Evolutionary conservation across 1,140 invertebrate species (phyloP).

Genomic region (Pantala flavescens): DNA sequence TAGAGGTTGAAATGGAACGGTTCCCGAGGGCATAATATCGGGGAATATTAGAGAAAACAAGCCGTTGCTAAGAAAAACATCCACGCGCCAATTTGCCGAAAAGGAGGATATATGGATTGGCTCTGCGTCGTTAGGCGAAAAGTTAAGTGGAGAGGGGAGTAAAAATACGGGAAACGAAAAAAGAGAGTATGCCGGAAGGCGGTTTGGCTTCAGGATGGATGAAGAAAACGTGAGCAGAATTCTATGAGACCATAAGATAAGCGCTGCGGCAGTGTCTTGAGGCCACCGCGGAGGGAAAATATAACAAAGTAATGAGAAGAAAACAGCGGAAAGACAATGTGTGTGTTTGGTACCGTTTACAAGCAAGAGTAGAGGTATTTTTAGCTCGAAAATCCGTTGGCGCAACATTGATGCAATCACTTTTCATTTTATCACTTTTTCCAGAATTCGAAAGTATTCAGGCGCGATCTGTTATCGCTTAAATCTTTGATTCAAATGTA

Average conservation of each 20-base stretch:
- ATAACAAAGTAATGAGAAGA: neutral
- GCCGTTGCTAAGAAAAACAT: neutral
- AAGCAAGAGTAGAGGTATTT: too few relatives aligned
- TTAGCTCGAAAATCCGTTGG: too few relatives aligned
- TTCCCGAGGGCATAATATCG: too few relatives aligned
- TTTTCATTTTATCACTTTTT: too few relatives aligned
- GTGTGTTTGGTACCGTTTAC: too few relatives aligned
- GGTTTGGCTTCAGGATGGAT: neutral
- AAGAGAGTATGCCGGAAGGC: neutral
- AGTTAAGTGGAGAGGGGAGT: neutral
- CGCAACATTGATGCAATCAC: too few relatives aligned
- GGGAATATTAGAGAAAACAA: neutral
- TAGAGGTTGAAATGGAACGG: too few relatives aligned
- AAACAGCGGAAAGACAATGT: neutral
- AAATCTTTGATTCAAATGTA: too few relatives aligned
- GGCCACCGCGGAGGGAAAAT: neutral
- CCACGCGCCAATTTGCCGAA: neutral
- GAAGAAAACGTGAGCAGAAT: neutral
- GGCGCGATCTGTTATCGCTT: too few relatives aligned
- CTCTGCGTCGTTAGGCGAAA: neutral
- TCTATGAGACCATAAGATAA: neutral
- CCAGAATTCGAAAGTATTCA: too few relatives aligned
- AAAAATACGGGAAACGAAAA: neutral
- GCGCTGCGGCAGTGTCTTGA: neutral
- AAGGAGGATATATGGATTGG: neutral